Conservation (phyloP, 2,113 vertebrate genomes). For the Anhinga rufa region DNA sequence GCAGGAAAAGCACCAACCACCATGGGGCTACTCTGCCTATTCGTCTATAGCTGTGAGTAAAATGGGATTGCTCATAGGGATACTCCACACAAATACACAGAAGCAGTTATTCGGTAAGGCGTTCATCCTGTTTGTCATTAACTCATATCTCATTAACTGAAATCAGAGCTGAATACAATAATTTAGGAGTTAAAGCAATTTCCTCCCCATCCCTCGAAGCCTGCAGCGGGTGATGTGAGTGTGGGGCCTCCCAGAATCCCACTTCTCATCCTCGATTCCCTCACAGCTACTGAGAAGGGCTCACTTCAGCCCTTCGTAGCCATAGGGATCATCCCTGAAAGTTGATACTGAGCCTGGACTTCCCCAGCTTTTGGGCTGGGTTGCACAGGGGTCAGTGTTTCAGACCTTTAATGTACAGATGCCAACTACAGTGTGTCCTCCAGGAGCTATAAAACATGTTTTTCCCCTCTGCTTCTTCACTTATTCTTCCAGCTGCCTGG, state of each 20-base stretch:
- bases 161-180: not conserved
- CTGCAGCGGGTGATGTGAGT: not conserved
- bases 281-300: not conserved
- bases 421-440: not conserved
- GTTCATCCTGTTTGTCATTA: not conserved
- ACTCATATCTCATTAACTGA: not conserved
- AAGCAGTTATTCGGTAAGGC: not conserved
- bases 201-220: not conserved
- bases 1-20: not conserved
- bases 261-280: not conserved
- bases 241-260: not conserved
- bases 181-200: not conserved
- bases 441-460: not conserved
- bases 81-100: not conserved
- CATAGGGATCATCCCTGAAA: not conserved
- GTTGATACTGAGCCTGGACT: not conserved
- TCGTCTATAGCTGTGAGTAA: not conserved
- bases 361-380: not conserved
- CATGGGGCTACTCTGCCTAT: not conserved
- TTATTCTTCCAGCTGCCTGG: not conserved
- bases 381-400: rapidly evolving
- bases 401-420: not conserved
- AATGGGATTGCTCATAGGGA: not conserved
- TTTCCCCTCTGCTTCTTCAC: not conserved
- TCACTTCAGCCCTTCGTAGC: not conserved